phyloP scores from a whole-genome alignment of 2,888 invertebrate genomes.

The Cataglyphis cursor region DNA sequence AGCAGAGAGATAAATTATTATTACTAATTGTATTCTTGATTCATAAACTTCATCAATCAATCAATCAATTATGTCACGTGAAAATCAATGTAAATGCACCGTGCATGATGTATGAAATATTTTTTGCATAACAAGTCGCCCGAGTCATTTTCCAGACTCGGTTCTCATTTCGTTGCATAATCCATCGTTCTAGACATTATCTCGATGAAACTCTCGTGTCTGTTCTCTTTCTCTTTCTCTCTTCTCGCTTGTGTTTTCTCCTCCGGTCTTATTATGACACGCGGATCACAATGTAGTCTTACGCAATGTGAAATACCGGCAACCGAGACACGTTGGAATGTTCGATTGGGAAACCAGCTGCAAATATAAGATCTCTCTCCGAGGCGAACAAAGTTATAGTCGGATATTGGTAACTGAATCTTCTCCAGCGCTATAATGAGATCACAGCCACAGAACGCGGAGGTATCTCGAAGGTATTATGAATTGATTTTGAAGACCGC shows the following conservation, averaged over 20 bases:
- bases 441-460: constrained; percentile 41
- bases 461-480: constrained; percentile 50
- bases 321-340: constrained; percentile 32
- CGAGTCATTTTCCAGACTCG: constrained; percentile 17
- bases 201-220: constrained; percentile 24
- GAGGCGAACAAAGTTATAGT: constrained; percentile 29
- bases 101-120: not conserved
- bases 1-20: constrained; percentile 8
- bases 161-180: constrained; percentile 31
- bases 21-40: constrained; percentile 42
- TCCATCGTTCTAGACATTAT: constrained; percentile 29
- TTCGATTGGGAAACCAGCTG: constrained; percentile 34
- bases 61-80: not conserved
- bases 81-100: constrained; percentile 20
- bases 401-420: constrained; percentile 52
- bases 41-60: constrained; percentile 27
- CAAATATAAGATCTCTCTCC: constrained; percentile 37
- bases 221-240: too few relatives aligned
- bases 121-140: not conserved
- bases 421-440: constrained; percentile 46
- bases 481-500: constrained; percentile 56
- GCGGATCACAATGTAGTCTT: constrained; percentile 2
- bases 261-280: constrained; percentile 35
- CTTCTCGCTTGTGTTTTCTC: constrained; percentile 6
- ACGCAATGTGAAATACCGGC: constrained; percentile 44